These are phyloP conservation scores for Falco peregrinus DNA, from an alignment of 2,797 vertebrate genomes.

Conservation along the genomic window DNA sequence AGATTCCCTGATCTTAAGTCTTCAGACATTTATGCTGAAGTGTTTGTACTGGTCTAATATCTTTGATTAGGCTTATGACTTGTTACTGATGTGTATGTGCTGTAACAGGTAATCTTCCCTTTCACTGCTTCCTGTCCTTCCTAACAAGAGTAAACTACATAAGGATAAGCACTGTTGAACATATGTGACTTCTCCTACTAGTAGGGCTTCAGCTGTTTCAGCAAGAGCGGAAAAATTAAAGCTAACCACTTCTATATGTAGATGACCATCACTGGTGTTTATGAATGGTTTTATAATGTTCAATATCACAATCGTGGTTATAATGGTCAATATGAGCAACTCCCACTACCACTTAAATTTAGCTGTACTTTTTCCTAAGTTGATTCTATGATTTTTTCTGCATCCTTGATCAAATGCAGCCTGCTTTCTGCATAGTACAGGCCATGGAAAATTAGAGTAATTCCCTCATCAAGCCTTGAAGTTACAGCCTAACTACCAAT, in stretches of 20 bases:
- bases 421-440: neutral
- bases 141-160: neutral
- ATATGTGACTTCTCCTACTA: neutral
- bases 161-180: neutral
- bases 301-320: neutral
- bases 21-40: neutral
- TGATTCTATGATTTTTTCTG: neutral
- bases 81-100: neutral
- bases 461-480: neutral
- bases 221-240: neutral
- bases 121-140: neutral
- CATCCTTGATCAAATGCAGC: neutral
- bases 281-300: too few species aligned
- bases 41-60: neutral
- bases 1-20: neutral
- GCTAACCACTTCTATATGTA: neutral
- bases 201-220: neutral
- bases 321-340: neutral
- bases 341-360: neutral
- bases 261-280: neutral
- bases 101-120: neutral
- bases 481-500: neutral
- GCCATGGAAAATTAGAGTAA: neutral
- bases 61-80: neutral
- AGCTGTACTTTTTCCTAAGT: neutral